phyloP scores from a whole-genome alignment of 2,888 invertebrate genomes.

The Sinotaia quadrata region DNA sequence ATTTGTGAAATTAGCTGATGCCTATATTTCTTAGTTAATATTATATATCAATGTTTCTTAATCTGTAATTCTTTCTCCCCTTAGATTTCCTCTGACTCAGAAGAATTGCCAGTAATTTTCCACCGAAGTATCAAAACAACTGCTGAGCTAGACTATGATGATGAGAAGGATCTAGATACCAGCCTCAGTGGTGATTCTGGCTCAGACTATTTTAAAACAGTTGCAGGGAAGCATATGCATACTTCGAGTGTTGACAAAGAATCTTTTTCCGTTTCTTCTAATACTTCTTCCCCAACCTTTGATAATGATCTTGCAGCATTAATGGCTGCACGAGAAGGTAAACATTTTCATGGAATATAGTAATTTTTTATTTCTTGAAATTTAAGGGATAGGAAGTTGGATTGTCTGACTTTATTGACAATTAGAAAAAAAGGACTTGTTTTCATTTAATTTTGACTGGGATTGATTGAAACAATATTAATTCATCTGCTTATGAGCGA shows the following conservation, averaged over 20 bases:
- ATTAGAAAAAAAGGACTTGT: too few species aligned
- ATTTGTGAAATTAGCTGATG: too few species aligned
- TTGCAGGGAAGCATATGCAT: not conserved
- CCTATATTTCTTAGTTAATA: too few species aligned
- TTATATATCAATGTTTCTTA: too few species aligned
- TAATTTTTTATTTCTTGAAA: too few species aligned
- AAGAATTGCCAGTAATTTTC: conserved; percentile 64
- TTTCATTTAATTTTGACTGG: too few species aligned
- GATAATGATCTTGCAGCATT: conserved; percentile 45
- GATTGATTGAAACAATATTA: too few species aligned
- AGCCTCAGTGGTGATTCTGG: conserved; percentile 49
- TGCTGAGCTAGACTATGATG: conserved; percentile 43
- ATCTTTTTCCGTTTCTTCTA: conserved; percentile 18
- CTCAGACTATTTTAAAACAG: conserved; percentile 25
- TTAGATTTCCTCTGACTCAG: conserved; percentile 60
- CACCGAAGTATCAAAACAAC: conserved; percentile 53
- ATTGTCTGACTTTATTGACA: too few species aligned
- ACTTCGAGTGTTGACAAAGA: conserved; percentile 21
- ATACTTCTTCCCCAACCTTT: conserved; percentile 19
- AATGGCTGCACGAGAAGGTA: conserved; percentile 18
- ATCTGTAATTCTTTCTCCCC: too few species aligned
- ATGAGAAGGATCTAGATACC: conserved; percentile 64
- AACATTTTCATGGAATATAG: too few species aligned
- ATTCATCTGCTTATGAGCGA: too few species aligned
- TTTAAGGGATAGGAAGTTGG: too few species aligned